These are phyloP conservation scores for Caenorhabditis sp. DNA, from an alignment of 2,888 invertebrate species.

Conservation along the genomic window DNA sequence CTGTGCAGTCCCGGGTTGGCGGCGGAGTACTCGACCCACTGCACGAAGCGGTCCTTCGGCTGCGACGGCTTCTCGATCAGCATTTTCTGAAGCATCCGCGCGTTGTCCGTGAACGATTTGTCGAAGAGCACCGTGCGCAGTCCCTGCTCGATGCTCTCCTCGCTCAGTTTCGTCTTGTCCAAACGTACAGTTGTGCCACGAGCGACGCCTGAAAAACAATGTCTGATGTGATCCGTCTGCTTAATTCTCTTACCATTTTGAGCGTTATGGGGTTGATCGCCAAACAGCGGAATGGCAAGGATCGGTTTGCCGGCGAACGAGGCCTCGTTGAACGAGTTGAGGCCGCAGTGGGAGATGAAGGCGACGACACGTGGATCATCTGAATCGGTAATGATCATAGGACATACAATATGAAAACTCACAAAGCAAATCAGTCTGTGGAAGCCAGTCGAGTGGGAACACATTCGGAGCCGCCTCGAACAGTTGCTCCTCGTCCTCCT, in stretches of 20 bases:
- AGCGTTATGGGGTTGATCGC: conserved; percentile 61
- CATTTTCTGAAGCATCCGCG: conserved; percentile 45
- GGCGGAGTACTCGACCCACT: conserved; percentile 61
- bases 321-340: conserved; percentile 61
- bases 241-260: conserved; percentile 37
- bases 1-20: conserved; percentile 55
- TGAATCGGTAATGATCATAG: conserved; percentile 25
- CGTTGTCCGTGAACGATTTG: conserved; percentile 23
- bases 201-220: conserved; percentile 41
- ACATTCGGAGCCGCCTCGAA: conserved; percentile 57
- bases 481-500: conserved; percentile 48
- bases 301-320: conserved; percentile 56
- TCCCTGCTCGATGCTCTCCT: conserved; percentile 36
- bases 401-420: conserved; percentile 3
- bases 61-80: conserved; percentile 48
- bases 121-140: conserved; percentile 36
- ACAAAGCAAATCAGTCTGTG: conserved; percentile 67
- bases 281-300: conserved; percentile 62
- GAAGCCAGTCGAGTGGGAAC: conserved; percentile 61
- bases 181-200: conserved; percentile 51
- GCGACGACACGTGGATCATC: conserved; percentile 54
- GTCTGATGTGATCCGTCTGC: not conserved
- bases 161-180: conserved; percentile 40
- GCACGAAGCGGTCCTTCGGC: conserved; percentile 46
- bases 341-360: conserved; percentile 62